These are phyloP conservation scores for Emesis castigata DNA, from an alignment of 2,888 invertebrate species.

Conservation along the genomic window DNA sequence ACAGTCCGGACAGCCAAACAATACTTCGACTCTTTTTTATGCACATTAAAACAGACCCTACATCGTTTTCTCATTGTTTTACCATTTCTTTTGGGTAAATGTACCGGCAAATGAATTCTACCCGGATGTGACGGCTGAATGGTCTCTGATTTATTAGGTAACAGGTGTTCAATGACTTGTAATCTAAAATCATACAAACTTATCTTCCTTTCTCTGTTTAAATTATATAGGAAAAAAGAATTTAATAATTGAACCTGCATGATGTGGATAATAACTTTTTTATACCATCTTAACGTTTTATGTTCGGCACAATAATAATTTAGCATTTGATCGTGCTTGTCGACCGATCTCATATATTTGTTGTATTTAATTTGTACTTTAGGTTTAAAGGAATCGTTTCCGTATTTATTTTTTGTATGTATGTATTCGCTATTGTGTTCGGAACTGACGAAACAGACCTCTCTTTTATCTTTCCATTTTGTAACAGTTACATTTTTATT, in stretches of 20 bases:
- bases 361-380: background rate
- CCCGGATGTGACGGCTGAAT: conserved; percentile 1
- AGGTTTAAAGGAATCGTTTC: background rate
- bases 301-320: conserved; percentile 14
- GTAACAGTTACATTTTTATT: conserved; percentile 11
- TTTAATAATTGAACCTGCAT: background rate
- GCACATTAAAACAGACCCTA: conserved; percentile 29
- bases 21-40: conserved; percentile 25
- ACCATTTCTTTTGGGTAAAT: conserved; percentile 29
- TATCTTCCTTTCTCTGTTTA: conserved; percentile 13
- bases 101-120: conserved; percentile 31
- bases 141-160: conserved; percentile 4
- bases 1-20: conserved; percentile 36
- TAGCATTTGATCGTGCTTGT: background rate
- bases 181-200: conserved; percentile 9
- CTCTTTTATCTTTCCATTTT: too few species aligned
- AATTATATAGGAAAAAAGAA: conserved; percentile 10
- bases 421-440: background rate
- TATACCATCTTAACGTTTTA: conserved; percentile 1
- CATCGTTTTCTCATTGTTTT: conserved; percentile 40
- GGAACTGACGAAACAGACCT: background rate
- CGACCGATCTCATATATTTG: background rate
- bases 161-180: conserved; percentile 12
- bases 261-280: conserved; percentile 2
- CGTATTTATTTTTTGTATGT: background rate